Evolutionary conservation across 2,113 vertebrate species (phyloP).

Genomic region (Amazona guildingii): DNA sequence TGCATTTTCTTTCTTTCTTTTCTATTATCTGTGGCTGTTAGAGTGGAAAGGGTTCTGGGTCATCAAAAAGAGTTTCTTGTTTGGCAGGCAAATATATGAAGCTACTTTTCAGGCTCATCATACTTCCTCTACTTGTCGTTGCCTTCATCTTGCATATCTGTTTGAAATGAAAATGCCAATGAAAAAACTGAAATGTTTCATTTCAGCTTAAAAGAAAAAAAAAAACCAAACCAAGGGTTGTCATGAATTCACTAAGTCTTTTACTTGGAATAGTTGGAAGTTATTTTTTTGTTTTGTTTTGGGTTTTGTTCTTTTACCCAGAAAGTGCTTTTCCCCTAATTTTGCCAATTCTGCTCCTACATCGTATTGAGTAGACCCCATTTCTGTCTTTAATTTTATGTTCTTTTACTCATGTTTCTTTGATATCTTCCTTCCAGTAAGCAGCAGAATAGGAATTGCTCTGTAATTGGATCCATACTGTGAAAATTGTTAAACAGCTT

Average conservation of each 20-base stretch:
- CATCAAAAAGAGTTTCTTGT: neutral
- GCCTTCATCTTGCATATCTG: neutral
- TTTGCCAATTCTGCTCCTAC: neutral
- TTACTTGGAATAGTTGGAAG: neutral
- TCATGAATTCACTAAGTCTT: neutral
- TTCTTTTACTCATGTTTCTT: neutral
- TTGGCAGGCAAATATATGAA: neutral
- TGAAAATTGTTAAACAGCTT: neutral
- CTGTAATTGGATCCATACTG: neutral
- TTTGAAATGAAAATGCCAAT: neutral
- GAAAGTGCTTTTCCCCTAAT: neutral
- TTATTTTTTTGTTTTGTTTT: neutral
- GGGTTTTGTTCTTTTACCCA: neutral
- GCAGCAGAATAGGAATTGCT: neutral
- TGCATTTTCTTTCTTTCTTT: neutral
- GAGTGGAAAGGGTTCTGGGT: neutral
- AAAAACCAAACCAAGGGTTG: neutral
- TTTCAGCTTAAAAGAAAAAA: neutral
- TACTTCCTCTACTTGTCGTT: neutral
- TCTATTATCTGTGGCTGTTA: neutral
- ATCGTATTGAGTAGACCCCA: neutral
- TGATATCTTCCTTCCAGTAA: neutral
- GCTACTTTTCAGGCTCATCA: neutral
- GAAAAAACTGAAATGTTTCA: neutral
- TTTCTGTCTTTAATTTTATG: neutral